Percentiles rank a stretch among this genome's conserved stretches.
phyloP scores from a whole-genome alignment of 1,140 invertebrate species.

The Dendroctonus ponderosae region DNA sequence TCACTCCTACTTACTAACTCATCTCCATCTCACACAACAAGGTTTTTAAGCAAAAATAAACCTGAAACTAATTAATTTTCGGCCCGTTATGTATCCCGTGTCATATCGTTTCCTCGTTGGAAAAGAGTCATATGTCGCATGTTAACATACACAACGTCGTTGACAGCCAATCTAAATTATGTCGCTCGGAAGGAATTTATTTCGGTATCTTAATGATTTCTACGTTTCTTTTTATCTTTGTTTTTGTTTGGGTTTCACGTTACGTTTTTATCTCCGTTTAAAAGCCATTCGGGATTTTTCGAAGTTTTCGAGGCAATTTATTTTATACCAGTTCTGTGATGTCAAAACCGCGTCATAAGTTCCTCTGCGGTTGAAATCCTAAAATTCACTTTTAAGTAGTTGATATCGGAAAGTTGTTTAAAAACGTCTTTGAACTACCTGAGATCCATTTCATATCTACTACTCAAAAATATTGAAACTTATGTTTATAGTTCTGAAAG shows the following conservation, averaged over 20 bases:
- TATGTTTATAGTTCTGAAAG: too few relatives aligned
- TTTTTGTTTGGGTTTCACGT: slow-evolving; percentile 32
- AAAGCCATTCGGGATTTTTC: slow-evolving; percentile 24
- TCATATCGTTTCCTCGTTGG: slow-evolving; percentile 11
- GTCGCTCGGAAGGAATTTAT: slow-evolving; percentile 17
- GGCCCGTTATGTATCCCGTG: background rate
- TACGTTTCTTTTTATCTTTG: slow-evolving; percentile 26
- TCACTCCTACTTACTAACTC: too few relatives aligned
- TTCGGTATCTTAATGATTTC: slow-evolving; percentile 29
- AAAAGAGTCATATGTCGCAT: slow-evolving; percentile 24
- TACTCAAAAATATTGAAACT: too few relatives aligned
- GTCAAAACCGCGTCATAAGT: background rate
- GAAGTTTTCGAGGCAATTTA: slow-evolving; percentile 21
- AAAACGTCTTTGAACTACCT: too few relatives aligned
- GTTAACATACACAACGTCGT: slow-evolving; percentile 24
- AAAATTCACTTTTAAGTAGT: too few relatives aligned
- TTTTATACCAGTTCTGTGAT: background rate
- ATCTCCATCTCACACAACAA: too few relatives aligned
- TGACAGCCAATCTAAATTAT: slow-evolving; percentile 32
- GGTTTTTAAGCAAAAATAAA: too few relatives aligned
- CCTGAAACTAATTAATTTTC: too few relatives aligned
- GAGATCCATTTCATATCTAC: too few relatives aligned
- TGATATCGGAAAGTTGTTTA: too few relatives aligned
- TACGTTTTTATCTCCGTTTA: slow-evolving; percentile 24
- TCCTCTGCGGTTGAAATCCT: too few relatives aligned